Percentiles rank a stretch among this genome's conserved stretches.
These are phyloP conservation scores for Hemistola chrysoprasaria DNA, from an alignment of 2,888 invertebrate genomes.

Conservation along the genomic window DNA sequence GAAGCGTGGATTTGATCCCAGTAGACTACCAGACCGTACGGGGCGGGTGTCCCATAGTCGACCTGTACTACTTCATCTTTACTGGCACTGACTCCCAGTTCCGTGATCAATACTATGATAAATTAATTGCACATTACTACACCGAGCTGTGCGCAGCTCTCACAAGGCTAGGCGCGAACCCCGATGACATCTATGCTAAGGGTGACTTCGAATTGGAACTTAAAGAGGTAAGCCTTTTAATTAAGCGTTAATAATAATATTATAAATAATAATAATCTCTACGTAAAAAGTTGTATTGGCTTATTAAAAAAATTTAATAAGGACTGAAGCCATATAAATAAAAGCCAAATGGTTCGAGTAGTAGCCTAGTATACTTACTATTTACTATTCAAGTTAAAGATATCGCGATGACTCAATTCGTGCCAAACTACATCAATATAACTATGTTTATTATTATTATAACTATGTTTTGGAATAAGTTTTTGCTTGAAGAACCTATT, in stretches of 20 bases:
- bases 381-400: too few species aligned
- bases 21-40: slow-evolving; percentile 61
- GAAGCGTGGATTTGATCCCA: slow-evolving; percentile 39
- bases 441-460: too few species aligned
- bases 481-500: too few species aligned
- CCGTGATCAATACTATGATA: slow-evolving; percentile 36
- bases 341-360: too few species aligned
- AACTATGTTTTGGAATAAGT: too few species aligned
- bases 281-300: neutral
- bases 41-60: slow-evolving; percentile 45
- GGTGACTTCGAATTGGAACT: slow-evolving; percentile 47
- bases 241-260: neutral
- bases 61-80: slow-evolving; percentile 60
- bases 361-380: too few species aligned
- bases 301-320: neutral
- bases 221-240: slow-evolving; percentile 35
- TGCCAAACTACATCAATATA: too few species aligned
- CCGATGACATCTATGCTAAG: slow-evolving; percentile 42
- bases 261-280: too few species aligned
- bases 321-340: too few species aligned
- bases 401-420: too few species aligned
- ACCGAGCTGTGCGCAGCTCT: slow-evolving; percentile 38
- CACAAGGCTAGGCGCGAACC: slow-evolving; percentile 37
- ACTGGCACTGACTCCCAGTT: slow-evolving; percentile 55
- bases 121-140: slow-evolving; percentile 39